A percentile compares a stretch with the other conserved stretches of the same genome.
phyloP scores from a whole-genome alignment of 2,797 vertebrate species.

The Paratrypauchen microcephalus region DNA sequence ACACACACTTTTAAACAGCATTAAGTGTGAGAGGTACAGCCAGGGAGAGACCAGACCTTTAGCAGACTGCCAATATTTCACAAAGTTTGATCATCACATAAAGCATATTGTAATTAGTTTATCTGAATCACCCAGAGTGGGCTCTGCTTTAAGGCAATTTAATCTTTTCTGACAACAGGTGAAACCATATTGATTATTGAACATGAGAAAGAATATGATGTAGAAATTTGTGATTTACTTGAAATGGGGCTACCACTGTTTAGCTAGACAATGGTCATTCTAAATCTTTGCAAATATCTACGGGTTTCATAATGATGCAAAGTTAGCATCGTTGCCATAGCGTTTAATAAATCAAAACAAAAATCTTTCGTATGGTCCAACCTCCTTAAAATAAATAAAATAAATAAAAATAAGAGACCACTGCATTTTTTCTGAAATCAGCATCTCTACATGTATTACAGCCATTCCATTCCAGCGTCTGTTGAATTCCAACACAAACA shows the following conservation, averaged over 20 bases:
- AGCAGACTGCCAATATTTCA: conserved; percentile 41
- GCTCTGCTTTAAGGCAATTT: conserved; percentile 41
- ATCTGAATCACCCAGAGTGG: conserved; percentile 18
- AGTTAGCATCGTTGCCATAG: too few relatives aligned
- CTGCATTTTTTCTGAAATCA: too few relatives aligned
- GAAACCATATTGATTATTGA: conserved; percentile 50
- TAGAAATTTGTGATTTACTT: background rate
- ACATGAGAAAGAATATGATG: background rate
- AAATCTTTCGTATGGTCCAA: too few relatives aligned
- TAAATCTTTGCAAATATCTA: background rate
- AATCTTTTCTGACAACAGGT: conserved; percentile 43
- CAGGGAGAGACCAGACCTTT: conserved; percentile 2
- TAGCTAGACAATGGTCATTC: background rate
- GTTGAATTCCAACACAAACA: too few relatives aligned
- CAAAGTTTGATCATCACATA: conserved; percentile 54
- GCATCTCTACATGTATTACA: too few relatives aligned
- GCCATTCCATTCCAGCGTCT: too few relatives aligned
- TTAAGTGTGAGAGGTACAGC: conserved; percentile 8
- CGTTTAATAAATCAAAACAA: too few relatives aligned
- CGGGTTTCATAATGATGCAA: too few relatives aligned
- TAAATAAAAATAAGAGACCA: too few relatives aligned
- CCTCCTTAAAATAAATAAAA: too few relatives aligned
- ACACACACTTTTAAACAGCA: conserved; percentile 21
- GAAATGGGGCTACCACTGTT: background rate
- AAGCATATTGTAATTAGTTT: conserved; percentile 53